Conservation (phyloP, 2,888 invertebrate genomes). For the Eremobia ochroleuca region DNA sequence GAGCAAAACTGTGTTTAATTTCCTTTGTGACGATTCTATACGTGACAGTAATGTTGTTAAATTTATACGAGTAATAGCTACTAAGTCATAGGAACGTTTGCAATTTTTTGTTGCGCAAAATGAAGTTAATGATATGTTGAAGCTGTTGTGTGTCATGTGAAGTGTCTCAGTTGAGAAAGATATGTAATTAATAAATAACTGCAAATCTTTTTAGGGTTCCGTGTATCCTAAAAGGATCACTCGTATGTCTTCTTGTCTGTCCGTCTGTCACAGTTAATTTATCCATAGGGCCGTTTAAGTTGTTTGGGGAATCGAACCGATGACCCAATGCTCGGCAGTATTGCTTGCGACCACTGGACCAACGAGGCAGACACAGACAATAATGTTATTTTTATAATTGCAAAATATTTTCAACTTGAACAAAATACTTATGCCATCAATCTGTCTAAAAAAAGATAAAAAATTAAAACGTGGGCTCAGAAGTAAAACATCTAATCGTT, state of each 20-base stretch:
- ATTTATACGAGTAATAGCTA: constrained; percentile 14
- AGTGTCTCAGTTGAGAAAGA: background rate
- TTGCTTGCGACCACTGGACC: background rate
- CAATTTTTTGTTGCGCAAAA: constrained; percentile 11
- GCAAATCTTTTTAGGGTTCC: background rate
- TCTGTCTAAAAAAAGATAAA: background rate
- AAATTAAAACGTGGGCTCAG: constrained; percentile 23
- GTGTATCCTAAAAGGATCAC: background rate
- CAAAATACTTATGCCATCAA: constrained; percentile 18
- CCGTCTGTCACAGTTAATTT: background rate
- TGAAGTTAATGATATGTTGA: background rate
- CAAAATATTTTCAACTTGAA: background rate
- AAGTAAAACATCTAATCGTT: constrained; percentile 37
- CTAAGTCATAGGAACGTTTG: constrained; percentile 2
- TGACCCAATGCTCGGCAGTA: background rate
- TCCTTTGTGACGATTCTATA: constrained; percentile 37
- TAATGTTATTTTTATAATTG: background rate
- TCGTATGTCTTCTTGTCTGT: background rate
- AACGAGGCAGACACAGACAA: background rate
- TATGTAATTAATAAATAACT: background rate
- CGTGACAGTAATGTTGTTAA: background rate
- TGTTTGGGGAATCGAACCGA: background rate
- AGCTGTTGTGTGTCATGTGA: background rate
- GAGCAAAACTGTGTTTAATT: constrained; percentile 64
- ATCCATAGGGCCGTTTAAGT: background rate